Evolutionary conservation across 2,113 vertebrate species (phyloP).

Genomic region (Ptilonorhynchus violaceus): DNA sequence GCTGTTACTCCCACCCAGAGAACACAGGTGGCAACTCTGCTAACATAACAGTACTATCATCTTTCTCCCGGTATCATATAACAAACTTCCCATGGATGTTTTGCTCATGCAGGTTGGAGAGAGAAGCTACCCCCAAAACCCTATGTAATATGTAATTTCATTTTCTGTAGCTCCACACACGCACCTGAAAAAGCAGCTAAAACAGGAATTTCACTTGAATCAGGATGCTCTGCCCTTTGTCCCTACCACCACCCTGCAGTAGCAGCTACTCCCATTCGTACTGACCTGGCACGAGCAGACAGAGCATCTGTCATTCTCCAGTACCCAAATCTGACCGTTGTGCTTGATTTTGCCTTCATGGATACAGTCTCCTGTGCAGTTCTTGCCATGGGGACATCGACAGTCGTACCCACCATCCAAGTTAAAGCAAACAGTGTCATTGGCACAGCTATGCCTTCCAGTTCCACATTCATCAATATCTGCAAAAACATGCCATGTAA

Average conservation of each 20-base stretch:
- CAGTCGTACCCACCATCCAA: constrained; percentile 97
- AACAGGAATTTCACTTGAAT: not conserved
- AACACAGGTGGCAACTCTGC: not conserved
- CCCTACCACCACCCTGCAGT: not conserved
- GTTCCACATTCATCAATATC: constrained; percentile 97
- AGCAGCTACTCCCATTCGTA: not conserved
- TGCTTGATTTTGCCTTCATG: constrained; percentile 93
- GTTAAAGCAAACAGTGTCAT: constrained; percentile 98
- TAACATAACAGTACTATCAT: not conserved
- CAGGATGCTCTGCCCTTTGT: not conserved
- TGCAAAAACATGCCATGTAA: constrained; percentile 57
- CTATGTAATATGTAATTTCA: not conserved
- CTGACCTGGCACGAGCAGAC: constrained; percentile 96
- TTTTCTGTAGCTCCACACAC: not conserved
- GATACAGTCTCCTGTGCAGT: constrained; percentile 95
- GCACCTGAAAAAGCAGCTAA: not conserved
- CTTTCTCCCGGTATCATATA: not conserved
- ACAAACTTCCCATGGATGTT: not conserved
- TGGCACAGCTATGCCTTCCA: constrained; percentile 93
- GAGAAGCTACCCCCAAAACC: not conserved
- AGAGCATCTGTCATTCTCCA: constrained; percentile 94
- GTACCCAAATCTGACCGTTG: constrained; percentile 96
- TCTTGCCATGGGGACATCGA: constrained; percentile 95
- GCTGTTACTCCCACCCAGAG: not conserved
- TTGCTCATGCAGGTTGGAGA: not conserved